Base-by-base conservation (phyloP, 30 jellyfish, hydroid and myxozoan genomes). In the Hydractinia symbiolongicarpus region DNA sequence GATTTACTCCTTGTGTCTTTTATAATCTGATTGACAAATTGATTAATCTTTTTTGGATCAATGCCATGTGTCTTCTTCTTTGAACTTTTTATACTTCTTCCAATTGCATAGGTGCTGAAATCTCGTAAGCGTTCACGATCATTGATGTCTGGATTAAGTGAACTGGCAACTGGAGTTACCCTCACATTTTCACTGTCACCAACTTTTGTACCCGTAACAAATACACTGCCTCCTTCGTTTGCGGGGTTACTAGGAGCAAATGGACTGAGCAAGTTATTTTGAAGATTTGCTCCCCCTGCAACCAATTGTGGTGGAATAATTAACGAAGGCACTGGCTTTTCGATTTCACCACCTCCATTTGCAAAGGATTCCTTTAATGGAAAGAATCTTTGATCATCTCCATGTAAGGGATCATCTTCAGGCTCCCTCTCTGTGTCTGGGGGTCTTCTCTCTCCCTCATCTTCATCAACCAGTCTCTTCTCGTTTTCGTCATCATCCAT, bases 121-220 rank as follows among this genome's bases (percentile, higher is more conserved):
- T 64, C 74, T 64, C 40, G 52, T 13, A 64, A 51, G 19, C 74
- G 74, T n/a, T 64, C 40, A n/a, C 74, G 19, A 64, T 64, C 74
- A 13, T 64, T 64, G 74, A 64, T 64, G 74, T 64, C 74, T 7
- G 74, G 74, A 64, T 64, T 64, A 4, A 64, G 19, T 44, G 74
- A 64, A 51, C 74, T 51, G 7, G 74, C 40, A 64, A 64, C 40
- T 13, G 74, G 74, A n/a, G 74, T 64, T 44, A 64, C 40, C 74
- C 40, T 44, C 16, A 64, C 74, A 13, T 64, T 64, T 13, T 64
- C 74, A n/a, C 40, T 51, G 19, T 64, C 40, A 7, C 74, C 74
- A 51, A n/a, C 40, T 64, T 64, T 44, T 7, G 40, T 44, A 13
- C 74, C 74, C 19, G 74, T 64, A n/a, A 64, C 74, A 64, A 13